Evolutionary conservation across 2,113 vertebrate genomes (phyloP).

Genomic region (Dicentrarchus labrax): DNA sequence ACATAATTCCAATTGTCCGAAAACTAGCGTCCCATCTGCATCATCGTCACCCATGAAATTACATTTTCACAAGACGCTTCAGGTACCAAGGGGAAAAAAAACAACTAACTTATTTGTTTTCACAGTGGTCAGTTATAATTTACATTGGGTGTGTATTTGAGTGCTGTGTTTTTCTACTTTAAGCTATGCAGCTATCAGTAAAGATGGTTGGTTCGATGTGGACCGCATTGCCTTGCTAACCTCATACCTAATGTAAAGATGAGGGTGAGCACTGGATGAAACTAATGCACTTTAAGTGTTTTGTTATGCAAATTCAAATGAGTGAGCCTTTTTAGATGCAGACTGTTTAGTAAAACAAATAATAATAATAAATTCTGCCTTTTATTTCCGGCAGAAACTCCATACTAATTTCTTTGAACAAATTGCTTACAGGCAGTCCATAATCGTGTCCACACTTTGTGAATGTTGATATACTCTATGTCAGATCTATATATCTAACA

Average conservation of each 20-base stretch:
- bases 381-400: constrained; percentile 22
- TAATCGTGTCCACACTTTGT: neutral
- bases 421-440: neutral
- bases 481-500: neutral
- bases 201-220: neutral
- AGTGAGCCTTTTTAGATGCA: neutral
- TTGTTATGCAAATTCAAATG: neutral
- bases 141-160: neutral
- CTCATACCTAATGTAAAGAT: neutral
- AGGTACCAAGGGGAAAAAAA: constrained; percentile 32
- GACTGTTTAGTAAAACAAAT: neutral
- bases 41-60: constrained; percentile 77
- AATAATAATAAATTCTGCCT: neutral
- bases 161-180: neutral
- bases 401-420: neutral
- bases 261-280: neutral
- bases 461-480: neutral
- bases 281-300: neutral
- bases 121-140: constrained; percentile 37
- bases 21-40: constrained; percentile 63
- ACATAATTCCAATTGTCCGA: constrained; percentile 67
- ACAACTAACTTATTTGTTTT: constrained; percentile 21
- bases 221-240: neutral
- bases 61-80: constrained; percentile 72
- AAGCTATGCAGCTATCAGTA: neutral